Conservation (phyloP, 2,113 vertebrate genomes). For the Progne subis region DNA sequence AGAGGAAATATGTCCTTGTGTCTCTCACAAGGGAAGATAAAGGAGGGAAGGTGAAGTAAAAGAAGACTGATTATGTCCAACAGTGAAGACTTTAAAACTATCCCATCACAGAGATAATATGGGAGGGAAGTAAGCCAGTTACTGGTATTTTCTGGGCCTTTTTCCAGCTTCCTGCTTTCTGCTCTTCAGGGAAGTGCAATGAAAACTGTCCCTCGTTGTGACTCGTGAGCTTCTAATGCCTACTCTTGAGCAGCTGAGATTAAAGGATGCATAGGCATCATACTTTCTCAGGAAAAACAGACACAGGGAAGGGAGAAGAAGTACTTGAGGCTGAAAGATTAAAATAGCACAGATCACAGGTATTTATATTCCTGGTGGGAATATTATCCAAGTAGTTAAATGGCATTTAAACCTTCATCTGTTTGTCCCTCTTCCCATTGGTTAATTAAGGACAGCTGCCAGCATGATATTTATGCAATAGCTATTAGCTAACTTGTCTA, state of each 20-base stretch:
- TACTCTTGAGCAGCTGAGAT: background rate
- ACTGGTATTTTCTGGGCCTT: background rate
- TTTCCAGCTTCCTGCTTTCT: background rate
- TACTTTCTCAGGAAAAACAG: background rate
- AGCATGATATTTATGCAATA: background rate
- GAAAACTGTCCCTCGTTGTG: background rate
- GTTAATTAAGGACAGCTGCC: background rate
- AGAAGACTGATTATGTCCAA: background rate
- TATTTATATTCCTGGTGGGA: background rate
- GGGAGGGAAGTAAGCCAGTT: background rate
- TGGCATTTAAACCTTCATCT: background rate
- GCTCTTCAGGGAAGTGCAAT: background rate
- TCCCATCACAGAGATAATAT: background rate
- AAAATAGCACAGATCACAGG: background rate
- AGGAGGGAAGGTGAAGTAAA: background rate
- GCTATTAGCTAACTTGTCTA: background rate
- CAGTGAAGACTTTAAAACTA: background rate
- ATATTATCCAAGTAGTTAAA: background rate
- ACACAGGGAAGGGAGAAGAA: background rate
- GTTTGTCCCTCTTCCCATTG: background rate
- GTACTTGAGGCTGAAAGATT: background rate
- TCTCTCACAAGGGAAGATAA: background rate
- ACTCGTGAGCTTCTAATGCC: background rate
- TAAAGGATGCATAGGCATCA: background rate
- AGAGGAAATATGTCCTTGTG: background rate